Conservation (phyloP, 1,140 invertebrate species). For the Nasonia giraulti region DNA sequence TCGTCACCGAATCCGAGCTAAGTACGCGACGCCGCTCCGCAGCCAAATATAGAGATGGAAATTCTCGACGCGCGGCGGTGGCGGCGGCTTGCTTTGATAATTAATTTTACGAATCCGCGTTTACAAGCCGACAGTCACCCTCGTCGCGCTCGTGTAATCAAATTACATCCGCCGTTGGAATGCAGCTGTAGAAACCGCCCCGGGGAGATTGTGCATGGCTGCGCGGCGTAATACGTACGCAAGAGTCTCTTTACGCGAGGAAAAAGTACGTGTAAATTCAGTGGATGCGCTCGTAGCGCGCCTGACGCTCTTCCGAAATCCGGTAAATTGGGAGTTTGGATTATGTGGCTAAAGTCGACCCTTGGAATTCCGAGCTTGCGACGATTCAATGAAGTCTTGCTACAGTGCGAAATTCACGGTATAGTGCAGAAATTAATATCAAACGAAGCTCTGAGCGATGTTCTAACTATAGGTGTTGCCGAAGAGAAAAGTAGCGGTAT, state of each 20-base stretch:
- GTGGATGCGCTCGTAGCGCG: too few species aligned
- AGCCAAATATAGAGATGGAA: constrained; percentile 1
- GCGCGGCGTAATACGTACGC: background rate
- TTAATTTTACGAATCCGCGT: constrained; percentile 48
- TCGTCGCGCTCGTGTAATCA: constrained; percentile 32
- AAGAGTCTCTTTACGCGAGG: background rate
- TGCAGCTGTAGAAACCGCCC: background rate
- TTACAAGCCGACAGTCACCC: constrained; percentile 41
- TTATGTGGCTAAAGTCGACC: background rate
- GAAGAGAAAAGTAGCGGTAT: constrained; percentile 19
- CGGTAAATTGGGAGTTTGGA: background rate
- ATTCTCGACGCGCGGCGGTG: background rate
- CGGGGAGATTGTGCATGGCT: background rate
- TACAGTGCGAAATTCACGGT: too few species aligned
- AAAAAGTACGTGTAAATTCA: background rate
- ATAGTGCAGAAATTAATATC: too few species aligned
- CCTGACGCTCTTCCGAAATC: background rate
- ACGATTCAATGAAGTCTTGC: too few species aligned
- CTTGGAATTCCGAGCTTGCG: background rate
- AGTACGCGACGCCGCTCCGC: background rate
- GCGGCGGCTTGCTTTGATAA: constrained; percentile 40
- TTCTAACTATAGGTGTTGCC: background rate
- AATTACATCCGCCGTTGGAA: constrained; percentile 25
- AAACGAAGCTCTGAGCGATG: background rate
- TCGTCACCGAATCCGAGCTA: background rate